Conservation (phyloP, 2,888 invertebrate genomes). For the Hyposoter didymator region DNA sequence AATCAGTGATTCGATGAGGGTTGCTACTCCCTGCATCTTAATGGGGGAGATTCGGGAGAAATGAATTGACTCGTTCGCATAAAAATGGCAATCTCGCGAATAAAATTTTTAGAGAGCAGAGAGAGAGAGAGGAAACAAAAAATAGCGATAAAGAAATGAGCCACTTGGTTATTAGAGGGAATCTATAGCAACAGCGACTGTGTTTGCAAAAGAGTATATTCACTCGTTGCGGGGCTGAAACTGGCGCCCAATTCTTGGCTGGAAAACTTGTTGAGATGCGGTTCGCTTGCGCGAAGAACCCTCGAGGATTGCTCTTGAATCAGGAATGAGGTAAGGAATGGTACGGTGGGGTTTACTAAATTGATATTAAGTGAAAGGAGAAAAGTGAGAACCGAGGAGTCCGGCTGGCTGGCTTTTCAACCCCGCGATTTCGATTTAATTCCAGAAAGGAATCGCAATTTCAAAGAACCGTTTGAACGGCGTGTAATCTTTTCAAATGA, state of each 20-base stretch:
- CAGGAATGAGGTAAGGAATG: not conserved
- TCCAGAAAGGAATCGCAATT: conserved; percentile 3
- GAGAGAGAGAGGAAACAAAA: not conserved
- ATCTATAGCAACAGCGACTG: not conserved
- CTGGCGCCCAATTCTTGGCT: not conserved
- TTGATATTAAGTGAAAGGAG: conserved; percentile 16
- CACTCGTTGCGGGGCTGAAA: not conserved
- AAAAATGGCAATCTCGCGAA: not conserved
- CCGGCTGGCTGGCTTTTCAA: not conserved
- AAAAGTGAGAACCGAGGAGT: not conserved
- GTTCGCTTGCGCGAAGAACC: too few relatives aligned
- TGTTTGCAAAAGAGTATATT: not conserved
- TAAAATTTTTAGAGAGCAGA: not conserved
- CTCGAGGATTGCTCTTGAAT: not conserved
- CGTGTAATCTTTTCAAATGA: conserved; percentile 20
- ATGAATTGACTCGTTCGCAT: conserved; percentile 19
- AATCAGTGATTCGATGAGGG: conserved; percentile 1
- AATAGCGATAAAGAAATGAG: not conserved
- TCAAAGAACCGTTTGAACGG: not conserved
- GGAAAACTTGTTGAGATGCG: not conserved
- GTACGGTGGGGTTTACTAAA: conserved; percentile 6
- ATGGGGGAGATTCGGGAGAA: conserved; percentile 18
- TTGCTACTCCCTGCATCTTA: conserved; percentile 39
- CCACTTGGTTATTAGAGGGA: not conserved
- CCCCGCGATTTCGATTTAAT: conserved; percentile 40